A percentile compares a stretch with the other conserved stretches of the same genome.
Evolutionary conservation across 1,140 invertebrate species (phyloP).

Genomic region (Nylanderia fulva): DNA sequence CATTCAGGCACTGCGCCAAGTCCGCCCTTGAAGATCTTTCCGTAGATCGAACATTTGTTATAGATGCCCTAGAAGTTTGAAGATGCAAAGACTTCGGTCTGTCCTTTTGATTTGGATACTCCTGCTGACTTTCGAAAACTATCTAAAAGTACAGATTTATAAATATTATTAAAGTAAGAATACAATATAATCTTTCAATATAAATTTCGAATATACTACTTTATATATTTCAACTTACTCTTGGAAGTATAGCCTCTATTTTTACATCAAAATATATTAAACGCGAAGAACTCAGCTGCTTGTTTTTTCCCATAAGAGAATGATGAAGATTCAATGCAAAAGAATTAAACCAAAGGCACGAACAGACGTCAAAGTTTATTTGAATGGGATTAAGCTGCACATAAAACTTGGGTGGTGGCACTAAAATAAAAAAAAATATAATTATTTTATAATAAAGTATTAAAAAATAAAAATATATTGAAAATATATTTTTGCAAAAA

Average conservation of each 20-base stretch:
- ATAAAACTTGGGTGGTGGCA: conserved; percentile 97
- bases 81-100: conserved; percentile 93
- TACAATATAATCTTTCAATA: background rate
- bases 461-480: conserved; percentile 51
- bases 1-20: conserved; percentile 90
- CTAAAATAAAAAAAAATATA: conserved; percentile 85
- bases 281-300: conserved; percentile 82
- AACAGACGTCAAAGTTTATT: conserved; percentile 93
- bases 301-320: conserved; percentile 87
- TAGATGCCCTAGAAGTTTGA: conserved; percentile 92
- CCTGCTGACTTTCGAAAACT: conserved; percentile 90
- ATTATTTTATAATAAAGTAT: conserved; percentile 52
- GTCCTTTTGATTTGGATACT: conserved; percentile 92
- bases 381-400: conserved; percentile 95
- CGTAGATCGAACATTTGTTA: conserved; percentile 92
- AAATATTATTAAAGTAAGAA: background rate
- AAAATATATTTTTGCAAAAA: conserved; percentile 17
- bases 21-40: conserved; percentile 90
- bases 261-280: conserved; percentile 94
- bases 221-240: conserved; percentile 87
- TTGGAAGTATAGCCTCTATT: conserved; percentile 96
- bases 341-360: conserved; percentile 97
- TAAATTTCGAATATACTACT: too few relatives aligned
- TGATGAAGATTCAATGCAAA: conserved; percentile 95
- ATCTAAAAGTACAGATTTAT: conserved; percentile 85